These are phyloP conservation scores for Drosophila lowei DNA, from an alignment of 1,140 invertebrate species.

Conservation along the genomic window DNA sequence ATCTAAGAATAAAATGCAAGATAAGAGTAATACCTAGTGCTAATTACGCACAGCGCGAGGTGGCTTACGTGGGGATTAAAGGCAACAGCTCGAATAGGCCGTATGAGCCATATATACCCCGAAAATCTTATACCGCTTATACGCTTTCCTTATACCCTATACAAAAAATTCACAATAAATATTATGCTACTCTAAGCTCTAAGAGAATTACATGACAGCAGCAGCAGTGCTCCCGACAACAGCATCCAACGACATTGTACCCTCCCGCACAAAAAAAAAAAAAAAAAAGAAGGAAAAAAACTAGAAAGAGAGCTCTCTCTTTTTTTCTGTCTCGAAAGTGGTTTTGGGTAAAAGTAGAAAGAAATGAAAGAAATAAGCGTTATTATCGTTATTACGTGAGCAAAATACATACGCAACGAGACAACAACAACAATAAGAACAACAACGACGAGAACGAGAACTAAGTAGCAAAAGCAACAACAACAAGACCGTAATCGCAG, in stretches of 20 bases:
- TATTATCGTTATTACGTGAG: conserved; percentile 66
- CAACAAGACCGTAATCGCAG: conserved; percentile 21
- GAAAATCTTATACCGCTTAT: no score
- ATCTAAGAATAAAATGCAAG: no score
- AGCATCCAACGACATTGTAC: conserved; percentile 30
- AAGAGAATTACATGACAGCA: conserved; percentile 60
- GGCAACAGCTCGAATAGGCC: no score
- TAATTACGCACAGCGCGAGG: no score
- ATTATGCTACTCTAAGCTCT: conserved; percentile 48
- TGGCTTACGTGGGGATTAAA: no score
- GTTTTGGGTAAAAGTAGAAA: conserved; percentile 47
- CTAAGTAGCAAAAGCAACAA: conserved; percentile 24
- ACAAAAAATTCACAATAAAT: conserved; percentile 50
- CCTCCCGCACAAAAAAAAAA: conserved; percentile 11
- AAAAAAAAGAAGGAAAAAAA: conserved; percentile 11
- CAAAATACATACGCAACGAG: conserved; percentile 52
- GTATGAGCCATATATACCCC: conserved; percentile 1
- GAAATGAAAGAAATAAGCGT: conserved; percentile 65
- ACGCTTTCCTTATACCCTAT: background rate
- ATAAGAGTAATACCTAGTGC: no score
- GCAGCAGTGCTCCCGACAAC: background rate
- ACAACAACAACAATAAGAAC: conserved; percentile 11
- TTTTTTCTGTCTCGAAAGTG: conserved; percentile 29
- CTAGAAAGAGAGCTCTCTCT: conserved; percentile 21
- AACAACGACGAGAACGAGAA: conserved; percentile 4